Base-by-base conservation (phyloP, 2,113 vertebrate species). In the Calyptomena viridis region DNA sequence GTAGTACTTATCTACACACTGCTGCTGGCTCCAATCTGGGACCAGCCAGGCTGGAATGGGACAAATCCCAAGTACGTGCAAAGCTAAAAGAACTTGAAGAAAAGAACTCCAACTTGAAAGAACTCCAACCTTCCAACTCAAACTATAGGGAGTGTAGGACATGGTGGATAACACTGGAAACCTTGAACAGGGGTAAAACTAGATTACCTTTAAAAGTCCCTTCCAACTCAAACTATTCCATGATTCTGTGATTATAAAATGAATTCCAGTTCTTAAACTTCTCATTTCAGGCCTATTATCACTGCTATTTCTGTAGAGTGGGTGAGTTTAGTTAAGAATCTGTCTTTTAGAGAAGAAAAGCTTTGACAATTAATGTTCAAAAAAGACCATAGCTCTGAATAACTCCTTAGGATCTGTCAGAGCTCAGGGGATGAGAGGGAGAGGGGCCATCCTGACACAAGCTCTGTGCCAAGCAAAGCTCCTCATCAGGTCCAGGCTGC, bases 241-340 rank as follows among this genome's bases (percentile, higher is more conserved):
- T 8, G 9, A 5, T 30, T 64, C 39, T 42, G 20, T 40, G 39
- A 64, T 17, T 63, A 31, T 63, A 33, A 77, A 84, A 77, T 11
- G 72, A 6, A 64, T 58, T 5, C 33, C 33, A 46, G 14, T 27
- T 62, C 55, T 87, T 59, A 8, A 79, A 72, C 69, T 62, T 37
- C 50, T 91, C 42, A 13, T 40, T 74, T 89, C 2, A 12, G 40
- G 71, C 21, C 84, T 28, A 66, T 94, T 69, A 68, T 46, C 60
- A 22, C 63, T 75, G 62, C 90, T 97, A 79, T 73, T 94, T 91
- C 82, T 86, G 85, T 16, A 5, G 28, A 69, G 83, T 37, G 44
- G 55, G 82, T 71, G 93, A 92, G 87, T 56, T 94, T 71, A 95
- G 92, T 68, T 74, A 78, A 74, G 79, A 72, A 93, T 30, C 46